phyloP scores from a whole-genome alignment of 2,888 invertebrate genomes.

The Ctena decussata region DNA sequence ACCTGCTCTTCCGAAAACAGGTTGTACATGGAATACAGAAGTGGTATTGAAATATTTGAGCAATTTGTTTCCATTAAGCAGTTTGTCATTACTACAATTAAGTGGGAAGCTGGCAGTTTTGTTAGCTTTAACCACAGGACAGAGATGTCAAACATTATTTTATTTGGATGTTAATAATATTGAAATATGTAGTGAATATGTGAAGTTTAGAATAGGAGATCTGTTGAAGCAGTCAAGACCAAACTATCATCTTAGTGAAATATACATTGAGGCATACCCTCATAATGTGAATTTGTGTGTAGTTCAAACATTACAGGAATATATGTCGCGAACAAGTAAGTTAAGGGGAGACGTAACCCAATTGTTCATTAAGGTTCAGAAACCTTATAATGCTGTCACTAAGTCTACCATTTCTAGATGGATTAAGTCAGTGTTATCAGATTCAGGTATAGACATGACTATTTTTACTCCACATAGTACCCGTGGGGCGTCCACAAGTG shows the following conservation, averaged over 20 bases:
- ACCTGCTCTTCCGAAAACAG: conserved; percentile 27
- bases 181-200: background rate
- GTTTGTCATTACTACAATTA: background rate
- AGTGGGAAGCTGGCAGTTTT: conserved; percentile 4
- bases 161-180: conserved; percentile 11
- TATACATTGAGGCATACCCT: background rate
- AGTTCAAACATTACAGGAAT: background rate
- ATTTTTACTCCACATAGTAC: conserved; percentile 3
- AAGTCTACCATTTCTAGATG: background rate
- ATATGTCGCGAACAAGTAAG: background rate
- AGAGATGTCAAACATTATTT: conserved; percentile 16
- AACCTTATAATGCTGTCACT: too few relatives aligned
- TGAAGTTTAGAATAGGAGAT: conserved; percentile 21
- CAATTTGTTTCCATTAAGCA: too few relatives aligned
- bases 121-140: conserved; percentile 24
- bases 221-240: conserved; percentile 8
- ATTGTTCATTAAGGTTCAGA: too few relatives aligned
- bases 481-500: conserved; percentile 1
- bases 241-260: background rate
- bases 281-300: background rate
- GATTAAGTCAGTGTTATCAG: background rate
- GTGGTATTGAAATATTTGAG: too few relatives aligned
- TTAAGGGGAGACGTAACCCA: too few relatives aligned
- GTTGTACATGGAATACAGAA: background rate
- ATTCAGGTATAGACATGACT: background rate